Base-by-base conservation (phyloP, 2,797 vertebrate species). In the Meriones psammophilus region DNA sequence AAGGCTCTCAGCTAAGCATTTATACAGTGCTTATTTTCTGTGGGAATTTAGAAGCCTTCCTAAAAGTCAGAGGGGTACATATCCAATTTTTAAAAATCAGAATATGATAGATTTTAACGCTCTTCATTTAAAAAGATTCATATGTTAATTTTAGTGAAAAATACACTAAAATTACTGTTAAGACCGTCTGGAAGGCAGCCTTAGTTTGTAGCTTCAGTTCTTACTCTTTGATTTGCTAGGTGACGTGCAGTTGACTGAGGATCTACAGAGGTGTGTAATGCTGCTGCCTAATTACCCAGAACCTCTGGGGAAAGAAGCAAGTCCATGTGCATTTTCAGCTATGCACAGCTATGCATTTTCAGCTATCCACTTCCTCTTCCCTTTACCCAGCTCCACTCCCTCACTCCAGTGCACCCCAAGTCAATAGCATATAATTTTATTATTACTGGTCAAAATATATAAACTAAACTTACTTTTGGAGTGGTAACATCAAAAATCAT, bases 41-140 rank as follows among this genome's bases (percentile, higher is more conserved):
- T 90, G 73, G 39, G 10, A 92, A 79, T 83, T 74, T 66, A 39
- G 50, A 89, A 95, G 62, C 91, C 50, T 94, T 94, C 71, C 85
- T 92, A 89, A 60, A 94, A 87, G 73, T 79, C 88, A 73, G 1
- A 76, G 73, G 85, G 81, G 17, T 83, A 56, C 18, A 88, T 3
- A 80, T 42, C 42, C 15, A 74, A 39, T 15, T 71, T 62, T 80
- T 62, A 93, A 91, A 92, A 73, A 58, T 89, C 60, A 89, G 88
- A 73, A 56, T 73, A 94, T 22, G 76, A 71, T 60, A 84, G 88
- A 0, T 36, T 96, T 96, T 8, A 28, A 10, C 88, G 15, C 33
- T 91, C 94, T 95, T 96, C 73, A 85, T 88, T 50, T 90, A 93
- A 95, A 79, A 56, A 66, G 50, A 88, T 56, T 89, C 26, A 18